Base-by-base conservation (phyloP, 2,113 vertebrate species). In the Hucho hucho region DNA sequence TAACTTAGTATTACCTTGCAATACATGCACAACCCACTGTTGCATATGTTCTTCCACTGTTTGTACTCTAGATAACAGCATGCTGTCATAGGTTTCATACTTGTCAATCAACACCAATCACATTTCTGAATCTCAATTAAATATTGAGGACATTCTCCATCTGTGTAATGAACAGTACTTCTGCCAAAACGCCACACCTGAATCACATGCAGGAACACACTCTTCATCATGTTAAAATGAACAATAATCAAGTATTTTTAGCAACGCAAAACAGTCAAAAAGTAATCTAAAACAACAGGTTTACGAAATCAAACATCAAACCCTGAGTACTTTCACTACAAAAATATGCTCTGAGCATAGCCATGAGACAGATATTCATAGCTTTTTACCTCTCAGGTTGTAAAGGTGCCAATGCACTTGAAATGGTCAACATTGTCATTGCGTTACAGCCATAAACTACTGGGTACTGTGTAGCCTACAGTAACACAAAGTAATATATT, bases 301-400 rank as follows among this genome's bases (percentile, higher is more conserved):
- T 53, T 67, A 69, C 83, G 82, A 75, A 25, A 66, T 66, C 64
- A 4, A 37, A 7, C 18, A 58, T 78, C 26, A 77, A 64, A 2
- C 87, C 88, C 87, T 89, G 89, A 92, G 87, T 78, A 63, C 81
- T 78, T 69, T 78, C 53, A 46, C 68, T 64, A 78, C 80, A 77
- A 5, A 28, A 16, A 66, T 12, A 64, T 53, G 49, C 49, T 18
- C 49, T 53, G 49, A 53, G 6, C 58, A 61, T 22, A 61, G 58
- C 58, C n/a, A 61, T 13, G 49, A 53, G 58, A 22, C n/a, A 61
- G 18, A 61, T 6, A 7, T 61, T 9, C 58, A 61, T 61, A 24
- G 4, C 67, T 6, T 61, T 61, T 53, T 4, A 13, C 49, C 49
- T 53, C 49, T 53, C 49, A 53, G 49, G 72, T 53, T 53, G 49